Base-by-base conservation (phyloP, 2,113 vertebrate genomes). In the Rhagologus leucostigma region DNA sequence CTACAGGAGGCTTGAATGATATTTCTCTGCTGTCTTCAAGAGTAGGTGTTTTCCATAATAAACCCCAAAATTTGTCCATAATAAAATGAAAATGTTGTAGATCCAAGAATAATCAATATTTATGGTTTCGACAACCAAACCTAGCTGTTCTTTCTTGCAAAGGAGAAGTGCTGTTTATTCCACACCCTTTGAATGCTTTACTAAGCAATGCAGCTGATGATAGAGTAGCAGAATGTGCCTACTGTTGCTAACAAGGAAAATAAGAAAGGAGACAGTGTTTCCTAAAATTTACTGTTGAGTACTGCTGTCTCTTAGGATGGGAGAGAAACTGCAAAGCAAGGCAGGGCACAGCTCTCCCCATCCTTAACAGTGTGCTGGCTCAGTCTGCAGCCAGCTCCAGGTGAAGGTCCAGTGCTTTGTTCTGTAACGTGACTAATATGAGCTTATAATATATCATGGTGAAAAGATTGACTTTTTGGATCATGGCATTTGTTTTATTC, bases 241-340 rank as follows among this genome's bases (percentile, higher is more conserved):
- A 10, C 10, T 13, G 10, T 10, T 52, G 8, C 6, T 47, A 41
- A 52, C 5, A 55, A 89, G 9, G 5, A 44, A 82, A 84, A 41
- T 37, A 30, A 75, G 55, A 26, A 42, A 52, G 56, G 44, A 37
- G 10, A 5, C 2, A 4, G 3, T 27, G 7, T 71, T 86, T 44
- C 27, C 69, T 67, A 64, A 55, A 53, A 33, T 64, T 60, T 41
- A 0, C 16, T 9, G 0, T 9, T 4, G n/a, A 41, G 19, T n/a
- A 10, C 37, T 60, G n/a, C 47, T 52, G 29, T 33, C 0, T 0
- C 8, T 46, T n/a, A 50, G 82, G 24, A 21, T 9, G 46, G 16
- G 23, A 23, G 17, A n/a, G 35, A 47, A 47, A 3, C 32, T n/a
- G 55, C 39, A 53, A 13, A 76, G 4, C 0, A 3, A 2, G 9